phyloP scores from a whole-genome alignment of 2,113 vertebrate species.

The Rhizomys pruinosus region DNA sequence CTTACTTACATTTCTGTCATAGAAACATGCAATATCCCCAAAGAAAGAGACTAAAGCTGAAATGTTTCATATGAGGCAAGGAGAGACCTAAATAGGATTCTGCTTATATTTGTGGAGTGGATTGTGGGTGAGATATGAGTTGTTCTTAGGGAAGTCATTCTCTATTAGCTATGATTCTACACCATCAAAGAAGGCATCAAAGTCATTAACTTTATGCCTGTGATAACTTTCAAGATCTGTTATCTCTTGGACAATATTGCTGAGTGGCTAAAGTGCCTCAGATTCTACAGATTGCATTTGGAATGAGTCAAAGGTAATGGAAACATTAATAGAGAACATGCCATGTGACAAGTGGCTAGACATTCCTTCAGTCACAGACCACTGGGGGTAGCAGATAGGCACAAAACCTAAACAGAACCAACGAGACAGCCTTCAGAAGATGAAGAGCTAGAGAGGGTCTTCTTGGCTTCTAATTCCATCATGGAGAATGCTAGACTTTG shows the following conservation, averaged over 20 bases:
- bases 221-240: not conserved
- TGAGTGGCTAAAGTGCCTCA: not conserved
- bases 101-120: not conserved
- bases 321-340: not conserved
- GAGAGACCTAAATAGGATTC: not conserved
- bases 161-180: not conserved
- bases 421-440: not conserved
- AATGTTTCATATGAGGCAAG: not conserved
- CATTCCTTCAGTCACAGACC: not conserved
- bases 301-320: not conserved
- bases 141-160: not conserved
- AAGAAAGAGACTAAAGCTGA: not conserved
- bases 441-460: not conserved
- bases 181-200: not conserved
- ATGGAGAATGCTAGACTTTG: not conserved
- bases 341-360: not conserved
- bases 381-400: not conserved
- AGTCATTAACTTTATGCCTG: not conserved
- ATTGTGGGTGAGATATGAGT: not conserved
- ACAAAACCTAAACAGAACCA: not conserved
- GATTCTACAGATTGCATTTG: not conserved
- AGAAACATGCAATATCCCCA: not conserved
- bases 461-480: not conserved
- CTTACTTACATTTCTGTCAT: not conserved
- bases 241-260: not conserved